These are phyloP conservation scores for Dallia pectoralis DNA, from an alignment of 2,797 vertebrate genomes.

Conservation along the genomic window DNA sequence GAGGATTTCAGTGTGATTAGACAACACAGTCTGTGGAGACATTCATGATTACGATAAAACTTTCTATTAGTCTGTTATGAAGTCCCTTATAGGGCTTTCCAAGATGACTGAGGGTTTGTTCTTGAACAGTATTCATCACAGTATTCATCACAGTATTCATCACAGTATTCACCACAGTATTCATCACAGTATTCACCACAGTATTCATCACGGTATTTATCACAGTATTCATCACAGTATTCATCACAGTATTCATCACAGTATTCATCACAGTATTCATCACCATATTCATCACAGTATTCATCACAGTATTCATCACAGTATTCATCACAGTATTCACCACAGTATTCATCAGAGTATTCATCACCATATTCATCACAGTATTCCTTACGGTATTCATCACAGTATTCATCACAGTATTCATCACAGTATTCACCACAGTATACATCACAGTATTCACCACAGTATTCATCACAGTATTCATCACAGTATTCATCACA, in stretches of 20 bases:
- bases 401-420: too few relatives aligned
- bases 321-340: conserved; percentile 47
- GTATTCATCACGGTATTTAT: too few relatives aligned
- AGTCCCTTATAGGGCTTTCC: conserved; percentile 31
- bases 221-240: conserved; percentile 40
- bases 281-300: too few relatives aligned
- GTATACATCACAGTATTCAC: conserved; percentile 42
- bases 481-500: too few relatives aligned
- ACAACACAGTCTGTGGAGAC: conserved; percentile 55
- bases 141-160: too few relatives aligned
- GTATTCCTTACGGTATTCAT: too few relatives aligned
- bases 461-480: too few relatives aligned
- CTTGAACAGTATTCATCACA: conserved; percentile 33
- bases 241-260: conserved; percentile 43
- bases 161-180: conserved; percentile 43
- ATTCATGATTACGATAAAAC: conserved; percentile 28
- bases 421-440: conserved; percentile 47
- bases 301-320: too few relatives aligned
- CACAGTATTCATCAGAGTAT: conserved; percentile 38
- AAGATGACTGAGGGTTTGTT: background rate
- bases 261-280: too few relatives aligned
- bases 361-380: too few relatives aligned
- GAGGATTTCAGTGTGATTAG: conserved; percentile 30
- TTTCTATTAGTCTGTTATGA: conserved; percentile 32
- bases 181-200: too few relatives aligned